phyloP scores from a whole-genome alignment of 1,140 invertebrate genomes.

The Myzus persicae region DNA sequence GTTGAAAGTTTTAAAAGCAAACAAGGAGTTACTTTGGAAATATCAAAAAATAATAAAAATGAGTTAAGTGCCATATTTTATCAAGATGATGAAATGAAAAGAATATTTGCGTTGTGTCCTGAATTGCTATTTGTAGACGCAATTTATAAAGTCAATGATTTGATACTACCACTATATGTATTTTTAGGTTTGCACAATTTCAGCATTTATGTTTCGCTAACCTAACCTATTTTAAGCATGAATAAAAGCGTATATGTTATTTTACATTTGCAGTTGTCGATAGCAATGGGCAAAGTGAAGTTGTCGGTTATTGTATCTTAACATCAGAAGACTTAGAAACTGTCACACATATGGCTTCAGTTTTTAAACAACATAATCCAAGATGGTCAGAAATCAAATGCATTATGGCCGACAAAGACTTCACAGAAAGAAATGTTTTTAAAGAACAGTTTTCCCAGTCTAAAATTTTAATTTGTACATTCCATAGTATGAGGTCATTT shows the following conservation, averaged over 20 bases:
- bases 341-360: no score
- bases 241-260: no score
- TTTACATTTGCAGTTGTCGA: no score
- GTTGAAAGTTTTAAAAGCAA: neutral
- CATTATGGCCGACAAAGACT: no score
- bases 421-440: no score
- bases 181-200: neutral
- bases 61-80: neutral
- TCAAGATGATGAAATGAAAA: neutral
- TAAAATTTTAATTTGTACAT: no score
- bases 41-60: neutral
- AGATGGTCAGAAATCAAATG: no score
- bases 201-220: neutral
- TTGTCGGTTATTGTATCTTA: no score
- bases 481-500: no score
- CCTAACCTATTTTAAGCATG: neutral
- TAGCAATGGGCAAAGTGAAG: neutral
- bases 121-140: neutral
- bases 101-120: neutral
- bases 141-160: constrained; percentile 15
- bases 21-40: neutral
- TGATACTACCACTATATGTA: neutral
- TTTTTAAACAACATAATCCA: no score
- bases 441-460: no score
- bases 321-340: no score